Evolutionary conservation across 2,113 vertebrate species (phyloP).

Genomic region (human): GRCh38 chr12:128972501-128973000

Average conservation of each 20-base stretch:
- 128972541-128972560: no score
- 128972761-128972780: neutral
- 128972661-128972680: neutral
- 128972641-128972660: neutral
- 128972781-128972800: neutral
- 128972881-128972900: neutral
- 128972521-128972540: no score
- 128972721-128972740: neutral
- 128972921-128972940: neutral
- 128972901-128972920: neutral
- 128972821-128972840: neutral
- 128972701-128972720: neutral
- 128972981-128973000: neutral
- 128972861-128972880: neutral
- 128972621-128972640: neutral
- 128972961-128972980: neutral
- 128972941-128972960: neutral
- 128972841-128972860: fast-evolving
- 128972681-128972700: neutral
- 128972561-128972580: no score
- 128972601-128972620: neutral
- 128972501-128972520: no score
- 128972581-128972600: neutral
- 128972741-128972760: neutral
- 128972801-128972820: neutral